These are phyloP conservation scores for Heterodera schachtii DNA, from an alignment of 1,140 invertebrate genomes.

Conservation along the genomic window DNA sequence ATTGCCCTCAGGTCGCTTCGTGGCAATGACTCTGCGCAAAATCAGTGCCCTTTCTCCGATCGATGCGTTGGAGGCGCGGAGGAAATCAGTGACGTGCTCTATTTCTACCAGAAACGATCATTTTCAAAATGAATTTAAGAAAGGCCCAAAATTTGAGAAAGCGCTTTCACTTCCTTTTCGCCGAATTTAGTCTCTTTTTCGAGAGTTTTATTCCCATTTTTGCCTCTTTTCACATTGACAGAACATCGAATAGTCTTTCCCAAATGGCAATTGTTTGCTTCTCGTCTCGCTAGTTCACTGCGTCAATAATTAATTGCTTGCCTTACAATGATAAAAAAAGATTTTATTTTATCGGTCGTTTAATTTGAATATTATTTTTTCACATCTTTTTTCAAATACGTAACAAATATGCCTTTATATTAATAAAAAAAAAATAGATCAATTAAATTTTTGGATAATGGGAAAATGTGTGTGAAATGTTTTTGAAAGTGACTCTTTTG, in stretches of 20 bases:
- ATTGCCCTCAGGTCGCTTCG: neutral
- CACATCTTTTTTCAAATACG: neutral
- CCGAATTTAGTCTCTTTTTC: neutral
- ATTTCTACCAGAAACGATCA: constrained; percentile 4
- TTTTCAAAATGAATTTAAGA: neutral
- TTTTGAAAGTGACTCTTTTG: neutral
- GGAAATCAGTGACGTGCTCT: constrained; percentile 26
- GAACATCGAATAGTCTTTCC: neutral
- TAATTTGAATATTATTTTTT: neutral
- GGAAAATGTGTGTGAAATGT: neutral
- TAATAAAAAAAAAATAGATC: neutral
- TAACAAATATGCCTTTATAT: neutral
- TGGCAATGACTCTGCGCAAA: constrained; percentile 18
- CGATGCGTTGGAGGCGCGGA: constrained; percentile 24
- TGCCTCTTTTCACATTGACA: neutral
- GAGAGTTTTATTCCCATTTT: neutral
- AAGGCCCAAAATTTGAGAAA: neutral
- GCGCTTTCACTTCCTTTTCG: neutral
- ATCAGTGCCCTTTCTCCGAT: constrained; percentile 8
- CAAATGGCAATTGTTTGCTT: neutral
- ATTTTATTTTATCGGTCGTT: neutral
- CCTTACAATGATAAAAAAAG: neutral
- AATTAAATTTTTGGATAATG: neutral
- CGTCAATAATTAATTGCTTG: neutral
- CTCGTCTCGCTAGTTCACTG: neutral